Base-by-base conservation (phyloP, 2,888 invertebrate genomes). In the Chouioia cunea region DNA sequence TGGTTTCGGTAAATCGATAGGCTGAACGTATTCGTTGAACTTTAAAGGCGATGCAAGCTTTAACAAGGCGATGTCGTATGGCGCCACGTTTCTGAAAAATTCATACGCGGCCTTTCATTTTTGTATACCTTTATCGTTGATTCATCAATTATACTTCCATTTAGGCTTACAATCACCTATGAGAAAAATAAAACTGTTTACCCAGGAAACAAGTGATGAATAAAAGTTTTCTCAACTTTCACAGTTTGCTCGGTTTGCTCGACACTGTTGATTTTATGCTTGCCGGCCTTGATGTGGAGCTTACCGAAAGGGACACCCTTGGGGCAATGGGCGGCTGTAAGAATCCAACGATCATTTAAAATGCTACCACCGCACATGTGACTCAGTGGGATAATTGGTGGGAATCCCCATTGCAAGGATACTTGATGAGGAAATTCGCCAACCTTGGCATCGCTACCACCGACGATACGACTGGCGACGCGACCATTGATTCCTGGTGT, bases 51-150 rank as follows among this genome's bases (percentile, higher is more conserved):
- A 75, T n/a, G 75, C 73, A 60, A 89, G 79, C 62, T 82, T 83
- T 15, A 89, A 75, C 2, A 90, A 75, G 47, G 88, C 89, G 43
- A 89, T 86, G 78, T 90, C 89, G 76, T 89, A 86, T 16, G 86
- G 85, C 14, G 79, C 82, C 23, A 83, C 82, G 6, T 78, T 78
- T 15, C 83, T 83, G 69, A 44, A 77, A 78, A 69, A 68, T 66
- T 52, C 27, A 12, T 12, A 57, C 59, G 66, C 4, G 36, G 58
- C 66, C 74, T 71, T 1, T 14, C 12, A 46, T 14, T 46, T 46
- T 46, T 14, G 46, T 46, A 12, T 12, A 14, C 46, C n/a, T n/a
- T n/a, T n/a, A n/a, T n/a, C n/a, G n/a, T n/a, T n/a, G n/a, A n/a
- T n/a, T n/a, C n/a, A n/a, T n/a, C n/a, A n/a, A n/a, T n/a, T n/a